Evolutionary conservation across 2,797 vertebrate genomes (phyloP).

Genomic region (Ispidina picta): DNA sequence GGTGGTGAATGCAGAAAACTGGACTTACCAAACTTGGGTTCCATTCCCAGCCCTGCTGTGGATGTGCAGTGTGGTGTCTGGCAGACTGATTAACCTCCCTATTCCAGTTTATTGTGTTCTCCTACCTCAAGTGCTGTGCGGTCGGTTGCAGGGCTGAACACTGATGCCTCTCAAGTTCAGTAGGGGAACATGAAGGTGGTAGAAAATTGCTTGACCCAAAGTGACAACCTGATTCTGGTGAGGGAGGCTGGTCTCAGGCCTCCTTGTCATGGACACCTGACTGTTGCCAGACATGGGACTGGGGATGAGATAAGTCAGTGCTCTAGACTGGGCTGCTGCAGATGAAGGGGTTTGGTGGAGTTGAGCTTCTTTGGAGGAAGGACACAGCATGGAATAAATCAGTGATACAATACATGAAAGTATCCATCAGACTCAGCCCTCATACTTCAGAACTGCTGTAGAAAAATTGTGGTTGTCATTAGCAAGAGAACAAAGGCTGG

Average conservation of each 20-base stretch:
- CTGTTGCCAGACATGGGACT: background rate
- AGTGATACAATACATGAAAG: background rate
- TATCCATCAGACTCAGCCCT: background rate
- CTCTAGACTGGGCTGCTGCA: background rate
- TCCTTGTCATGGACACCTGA: background rate
- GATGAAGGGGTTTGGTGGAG: background rate
- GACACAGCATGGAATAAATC: background rate
- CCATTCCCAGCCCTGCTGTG: background rate
- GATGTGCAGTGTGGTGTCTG: background rate
- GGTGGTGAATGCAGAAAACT: background rate
- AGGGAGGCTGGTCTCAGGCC: background rate
- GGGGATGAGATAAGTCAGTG: background rate
- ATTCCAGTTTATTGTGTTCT: background rate
- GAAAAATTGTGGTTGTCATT: background rate
- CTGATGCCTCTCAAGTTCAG: background rate
- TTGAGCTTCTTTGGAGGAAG: background rate
- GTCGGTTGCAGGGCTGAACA: background rate
- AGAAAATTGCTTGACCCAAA: background rate
- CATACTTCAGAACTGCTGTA: background rate
- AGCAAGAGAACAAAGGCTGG: background rate
- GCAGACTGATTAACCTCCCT: background rate
- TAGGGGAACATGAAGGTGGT: background rate
- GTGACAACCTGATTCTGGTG: background rate
- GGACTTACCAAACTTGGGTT: background rate
- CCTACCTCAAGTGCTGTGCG: background rate